phyloP scores from a whole-genome alignment of 2,113 vertebrate genomes.

The Oncorhynchus clarkii region DNA sequence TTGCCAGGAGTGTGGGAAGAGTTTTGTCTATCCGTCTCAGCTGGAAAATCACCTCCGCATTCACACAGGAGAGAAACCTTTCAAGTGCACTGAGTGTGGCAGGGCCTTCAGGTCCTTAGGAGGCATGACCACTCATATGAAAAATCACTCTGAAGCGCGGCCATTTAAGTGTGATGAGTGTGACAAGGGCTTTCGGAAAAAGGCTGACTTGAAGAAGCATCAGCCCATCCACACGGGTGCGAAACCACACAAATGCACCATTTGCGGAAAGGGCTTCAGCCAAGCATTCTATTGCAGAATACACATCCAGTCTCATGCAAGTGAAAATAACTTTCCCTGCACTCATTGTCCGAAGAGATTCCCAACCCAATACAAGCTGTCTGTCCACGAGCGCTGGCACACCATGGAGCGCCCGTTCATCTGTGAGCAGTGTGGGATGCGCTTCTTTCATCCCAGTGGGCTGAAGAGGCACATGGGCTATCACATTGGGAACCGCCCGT shows the following conservation, averaged over 20 bases:
- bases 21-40: constrained; percentile 67
- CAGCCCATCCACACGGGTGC: constrained; percentile 65
- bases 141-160: constrained; percentile 60
- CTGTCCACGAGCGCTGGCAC: constrained; percentile 70
- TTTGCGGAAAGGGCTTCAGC: constrained; percentile 71
- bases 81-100: constrained; percentile 59
- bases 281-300: constrained; percentile 71
- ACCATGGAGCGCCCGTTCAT: constrained; percentile 68
- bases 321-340: constrained; percentile 69
- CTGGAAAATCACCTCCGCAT: constrained; percentile 67
- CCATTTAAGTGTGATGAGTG: constrained; percentile 66
- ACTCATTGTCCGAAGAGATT: constrained; percentile 67
- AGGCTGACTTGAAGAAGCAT: constrained; percentile 61
- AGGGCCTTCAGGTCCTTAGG: constrained; percentile 67
- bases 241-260: constrained; percentile 67
- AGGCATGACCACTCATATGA: constrained; percentile 70
- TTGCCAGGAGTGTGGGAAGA: constrained; percentile 63
- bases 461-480: constrained; percentile 73
- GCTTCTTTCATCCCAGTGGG: constrained; percentile 69
- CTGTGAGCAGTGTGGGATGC: constrained; percentile 68
- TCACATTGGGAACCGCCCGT: constrained; percentile 68
- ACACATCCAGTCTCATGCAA: constrained; percentile 73
- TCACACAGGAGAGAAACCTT: constrained; percentile 70
- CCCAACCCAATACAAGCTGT: constrained; percentile 65
- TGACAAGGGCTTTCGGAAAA: constrained; percentile 61